phyloP scores from a whole-genome alignment of 2,797 vertebrate genomes.

The Fringilla coelebs region DNA sequence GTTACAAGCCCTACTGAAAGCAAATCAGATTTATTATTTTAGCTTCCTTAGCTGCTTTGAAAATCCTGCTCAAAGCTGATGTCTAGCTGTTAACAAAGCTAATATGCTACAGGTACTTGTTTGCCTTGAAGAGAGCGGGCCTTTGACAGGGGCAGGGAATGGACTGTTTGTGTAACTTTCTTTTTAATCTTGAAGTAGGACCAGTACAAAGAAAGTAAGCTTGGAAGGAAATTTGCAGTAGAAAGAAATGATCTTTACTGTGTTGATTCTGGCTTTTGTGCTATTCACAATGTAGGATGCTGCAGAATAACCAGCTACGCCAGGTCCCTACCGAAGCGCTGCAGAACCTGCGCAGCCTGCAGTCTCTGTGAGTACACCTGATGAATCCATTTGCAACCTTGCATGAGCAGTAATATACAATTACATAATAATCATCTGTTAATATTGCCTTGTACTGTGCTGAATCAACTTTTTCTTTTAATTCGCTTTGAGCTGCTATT shows the following conservation, averaged over 20 bases:
- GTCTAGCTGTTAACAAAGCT: not conserved
- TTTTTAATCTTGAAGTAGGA: not conserved
- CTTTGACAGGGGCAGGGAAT: not conserved
- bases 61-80: not conserved
- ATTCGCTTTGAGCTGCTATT: not conserved
- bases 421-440: not conserved
- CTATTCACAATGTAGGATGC: slow-evolving; percentile 81
- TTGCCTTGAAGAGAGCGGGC: not conserved
- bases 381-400: not conserved
- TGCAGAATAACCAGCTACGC: slow-evolving; percentile 90
- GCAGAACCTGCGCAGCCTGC: slow-evolving; percentile 85
- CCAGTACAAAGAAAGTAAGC: not conserved
- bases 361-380: slow-evolving; percentile 86
- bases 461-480: not conserved
- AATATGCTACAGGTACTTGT: not conserved
- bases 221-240: not conserved
- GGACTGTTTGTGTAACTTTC: not conserved
- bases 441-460: not conserved
- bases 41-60: slow-evolving; percentile 4
- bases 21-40: not conserved
- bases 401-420: not conserved
- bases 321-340: slow-evolving; percentile 87
- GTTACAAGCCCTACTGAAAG: not conserved
- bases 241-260: not conserved
- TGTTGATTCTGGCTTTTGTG: slow-evolving; percentile 22